A percentile compares a stretch with the other conserved stretches of the same genome.
phyloP scores from a whole-genome alignment of 1,140 invertebrate species.

The Monomorium pharaonis region DNA sequence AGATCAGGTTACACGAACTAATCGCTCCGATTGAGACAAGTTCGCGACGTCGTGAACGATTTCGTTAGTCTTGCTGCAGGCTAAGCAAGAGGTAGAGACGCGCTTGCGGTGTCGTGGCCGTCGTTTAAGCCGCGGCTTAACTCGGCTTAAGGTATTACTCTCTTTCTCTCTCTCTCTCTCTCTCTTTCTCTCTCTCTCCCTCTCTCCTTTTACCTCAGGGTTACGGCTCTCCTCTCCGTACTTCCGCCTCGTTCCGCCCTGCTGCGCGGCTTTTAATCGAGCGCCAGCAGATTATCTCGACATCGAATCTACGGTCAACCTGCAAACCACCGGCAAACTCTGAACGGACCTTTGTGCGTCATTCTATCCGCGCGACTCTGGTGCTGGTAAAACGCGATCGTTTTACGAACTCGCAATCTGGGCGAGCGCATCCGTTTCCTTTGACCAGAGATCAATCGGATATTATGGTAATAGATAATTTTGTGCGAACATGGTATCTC shows the following conservation, averaged over 20 bases:
- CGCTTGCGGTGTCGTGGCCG: conserved; percentile 54
- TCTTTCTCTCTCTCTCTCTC: conserved; percentile 15
- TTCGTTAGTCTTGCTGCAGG: conserved; percentile 28
- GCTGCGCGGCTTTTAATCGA: conserved; percentile 69
- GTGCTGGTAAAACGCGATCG: conserved; percentile 15
- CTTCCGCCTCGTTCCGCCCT: conserved; percentile 61
- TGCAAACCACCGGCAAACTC: conserved; percentile 40
- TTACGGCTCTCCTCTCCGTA: conserved; percentile 6
- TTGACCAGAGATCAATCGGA: neutral
- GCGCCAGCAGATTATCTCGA: conserved; percentile 62
- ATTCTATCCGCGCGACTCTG: conserved; percentile 28
- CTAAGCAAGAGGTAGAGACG: conserved; percentile 38
- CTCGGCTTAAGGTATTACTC: conserved; percentile 61
- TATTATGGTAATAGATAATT: neutral
- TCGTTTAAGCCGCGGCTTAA: conserved; percentile 67
- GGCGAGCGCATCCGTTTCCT: neutral
- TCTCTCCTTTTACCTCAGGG: neutral
- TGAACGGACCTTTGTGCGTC: conserved; percentile 19
- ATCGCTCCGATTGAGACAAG: conserved; percentile 43
- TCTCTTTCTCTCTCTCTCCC: neutral
- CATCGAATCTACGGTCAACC: conserved; percentile 54
- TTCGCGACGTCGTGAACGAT: conserved; percentile 31
- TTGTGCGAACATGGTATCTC: neutral
- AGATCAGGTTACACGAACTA: conserved; percentile 2
- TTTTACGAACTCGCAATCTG: conserved; percentile 15